Evolutionary conservation across 2,113 vertebrate species (phyloP).

Genomic region (Muntiacus reevesi): DNA sequence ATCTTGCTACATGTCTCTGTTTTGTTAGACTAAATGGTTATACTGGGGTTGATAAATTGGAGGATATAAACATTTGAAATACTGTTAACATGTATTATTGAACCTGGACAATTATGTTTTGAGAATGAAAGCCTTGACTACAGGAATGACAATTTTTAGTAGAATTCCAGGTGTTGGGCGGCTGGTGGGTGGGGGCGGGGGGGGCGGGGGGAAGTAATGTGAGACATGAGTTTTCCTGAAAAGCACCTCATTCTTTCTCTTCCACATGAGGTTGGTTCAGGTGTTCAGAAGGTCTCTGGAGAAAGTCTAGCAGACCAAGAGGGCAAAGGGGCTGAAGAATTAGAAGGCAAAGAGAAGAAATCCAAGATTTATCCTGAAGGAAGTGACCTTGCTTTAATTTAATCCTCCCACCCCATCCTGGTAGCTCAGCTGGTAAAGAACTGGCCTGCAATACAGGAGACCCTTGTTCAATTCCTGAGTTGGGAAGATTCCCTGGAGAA

Average conservation of each 20-base stretch:
- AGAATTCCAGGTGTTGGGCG: background rate
- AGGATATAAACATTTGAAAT: background rate
- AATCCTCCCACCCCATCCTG: background rate
- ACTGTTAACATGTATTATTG: background rate
- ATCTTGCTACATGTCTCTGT: background rate
- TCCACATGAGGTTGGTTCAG: no score
- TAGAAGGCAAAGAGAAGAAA: background rate
- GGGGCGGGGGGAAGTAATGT: background rate
- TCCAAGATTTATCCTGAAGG: background rate
- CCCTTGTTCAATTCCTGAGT: background rate
- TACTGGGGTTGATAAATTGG: background rate
- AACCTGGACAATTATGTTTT: background rate
- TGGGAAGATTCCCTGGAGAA: background rate
- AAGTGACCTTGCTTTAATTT: background rate
- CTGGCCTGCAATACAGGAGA: background rate
- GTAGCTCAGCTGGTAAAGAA: background rate
- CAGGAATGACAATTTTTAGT: background rate
- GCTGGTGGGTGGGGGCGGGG: background rate
- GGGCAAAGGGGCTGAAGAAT: background rate
- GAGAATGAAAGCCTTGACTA: background rate
- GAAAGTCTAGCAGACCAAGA: background rate
- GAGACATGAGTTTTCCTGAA: background rate
- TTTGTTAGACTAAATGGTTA: background rate
- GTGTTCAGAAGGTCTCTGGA: background rate
- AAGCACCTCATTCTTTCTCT: background rate